These are phyloP conservation scores for Acromyrmex echinatior DNA, from an alignment of 1,140 invertebrate genomes.

Conservation along the genomic window DNA sequence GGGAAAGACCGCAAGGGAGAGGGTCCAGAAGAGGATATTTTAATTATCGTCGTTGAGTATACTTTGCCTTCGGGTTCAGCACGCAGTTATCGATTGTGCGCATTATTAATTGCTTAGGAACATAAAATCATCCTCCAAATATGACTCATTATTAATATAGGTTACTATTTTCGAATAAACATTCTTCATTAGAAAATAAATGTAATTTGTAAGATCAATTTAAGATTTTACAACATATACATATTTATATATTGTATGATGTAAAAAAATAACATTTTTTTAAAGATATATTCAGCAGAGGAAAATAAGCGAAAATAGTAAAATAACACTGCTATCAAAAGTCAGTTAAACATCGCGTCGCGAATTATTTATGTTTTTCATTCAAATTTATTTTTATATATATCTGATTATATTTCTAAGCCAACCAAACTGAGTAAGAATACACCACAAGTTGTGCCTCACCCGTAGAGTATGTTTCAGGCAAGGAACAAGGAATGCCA, in stretches of 20 bases:
- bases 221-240: not conserved
- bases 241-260: not conserved
- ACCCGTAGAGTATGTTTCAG: conserved; percentile 89
- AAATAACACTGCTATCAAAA: not conserved
- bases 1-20: conserved; percentile 77
- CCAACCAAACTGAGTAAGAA: conserved; percentile 81
- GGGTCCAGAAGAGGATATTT: conserved; percentile 83
- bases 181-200: conserved; percentile 8
- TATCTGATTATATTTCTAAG: conserved; percentile 64
- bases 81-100: conserved; percentile 81
- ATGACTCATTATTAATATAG: conserved; percentile 45
- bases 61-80: conserved; percentile 76
- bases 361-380: not conserved
- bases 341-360: not conserved
- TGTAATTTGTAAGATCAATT: not conserved
- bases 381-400: conserved; percentile 17
- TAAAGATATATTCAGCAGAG: not conserved
- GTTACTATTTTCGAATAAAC: not conserved
- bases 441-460: conserved; percentile 86
- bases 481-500: conserved; percentile 93
- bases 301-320: not conserved
- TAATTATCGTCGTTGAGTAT: conserved; percentile 84
- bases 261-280: not conserved
- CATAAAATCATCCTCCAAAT: conserved; percentile 62
- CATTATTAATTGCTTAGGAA: conserved; percentile 82